A percentile compares a stretch with the other conserved stretches of the same genome.
Evolutionary conservation across 2,797 vertebrate genomes (phyloP).

Genomic region (Poecilia wingei): DNA sequence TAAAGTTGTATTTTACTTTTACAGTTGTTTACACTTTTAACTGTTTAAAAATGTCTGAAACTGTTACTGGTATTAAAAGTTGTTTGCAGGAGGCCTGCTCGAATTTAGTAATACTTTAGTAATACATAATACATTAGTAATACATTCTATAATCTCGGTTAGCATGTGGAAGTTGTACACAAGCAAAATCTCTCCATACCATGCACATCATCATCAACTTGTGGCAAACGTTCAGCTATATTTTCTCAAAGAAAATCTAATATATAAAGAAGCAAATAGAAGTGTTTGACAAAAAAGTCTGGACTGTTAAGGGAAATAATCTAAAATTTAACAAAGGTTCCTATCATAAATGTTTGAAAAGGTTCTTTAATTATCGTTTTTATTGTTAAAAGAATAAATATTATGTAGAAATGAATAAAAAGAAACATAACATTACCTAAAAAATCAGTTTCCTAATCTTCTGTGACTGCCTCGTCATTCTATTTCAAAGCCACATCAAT

Average conservation of each 20-base stretch:
- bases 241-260: not conserved
- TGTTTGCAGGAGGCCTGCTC: not conserved
- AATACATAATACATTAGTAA: not conserved
- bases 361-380: not conserved
- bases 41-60: not conserved
- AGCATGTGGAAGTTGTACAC: not conserved
- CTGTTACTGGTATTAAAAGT: too few species aligned
- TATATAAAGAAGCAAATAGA: not conserved
- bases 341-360: not conserved
- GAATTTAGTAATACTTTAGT: not conserved
- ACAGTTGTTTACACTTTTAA: not conserved
- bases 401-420: not conserved
- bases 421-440: not conserved
- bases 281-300: not conserved
- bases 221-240: not conserved
- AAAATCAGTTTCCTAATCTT: constrained; percentile 25
- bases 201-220: not conserved
- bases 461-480: constrained; percentile 6
- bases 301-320: not conserved
- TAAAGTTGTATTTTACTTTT: not conserved
- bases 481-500: constrained; percentile 20
- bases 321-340: not conserved
- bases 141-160: not conserved
- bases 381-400: not conserved
- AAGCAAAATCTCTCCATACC: not conserved